A percentile compares a stretch with the other conserved stretches of the same genome.
Evolutionary conservation across 2,888 invertebrate species (phyloP).

Genomic region (Temnothorax unifasciatus): DNA sequence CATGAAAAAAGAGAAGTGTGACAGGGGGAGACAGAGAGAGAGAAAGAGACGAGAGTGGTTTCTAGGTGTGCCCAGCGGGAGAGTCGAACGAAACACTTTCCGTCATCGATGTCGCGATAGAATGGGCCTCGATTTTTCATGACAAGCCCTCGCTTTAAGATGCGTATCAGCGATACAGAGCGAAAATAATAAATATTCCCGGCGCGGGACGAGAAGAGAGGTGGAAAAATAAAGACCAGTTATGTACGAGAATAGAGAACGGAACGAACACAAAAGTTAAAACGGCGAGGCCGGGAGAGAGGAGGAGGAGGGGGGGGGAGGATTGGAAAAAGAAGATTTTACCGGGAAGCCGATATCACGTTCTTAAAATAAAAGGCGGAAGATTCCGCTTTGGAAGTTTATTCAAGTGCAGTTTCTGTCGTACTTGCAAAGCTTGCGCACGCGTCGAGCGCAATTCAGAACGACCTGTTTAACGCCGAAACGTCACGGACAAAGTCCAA

Average conservation of each 20-base stretch:
- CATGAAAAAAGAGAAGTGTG: constrained; percentile 39
- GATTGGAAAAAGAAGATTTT: constrained; percentile 55
- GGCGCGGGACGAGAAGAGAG: constrained; percentile 14
- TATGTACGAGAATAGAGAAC: neutral
- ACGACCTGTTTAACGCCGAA: constrained; percentile 50
- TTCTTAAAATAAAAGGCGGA: constrained; percentile 48
- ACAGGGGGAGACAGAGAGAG: constrained; percentile 10
- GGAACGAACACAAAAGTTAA: neutral
- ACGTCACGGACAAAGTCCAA: constrained; percentile 73
- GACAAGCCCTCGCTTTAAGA: constrained; percentile 59
- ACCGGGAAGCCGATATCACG: constrained; percentile 48
- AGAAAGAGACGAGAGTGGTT: constrained; percentile 37
- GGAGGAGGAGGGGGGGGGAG: constrained; percentile 27
- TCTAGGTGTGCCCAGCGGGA: constrained; percentile 37
- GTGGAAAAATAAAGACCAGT: constrained; percentile 1
- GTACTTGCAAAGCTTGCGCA: constrained; percentile 21
- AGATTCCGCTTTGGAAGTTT: constrained; percentile 43
- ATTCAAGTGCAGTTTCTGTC: constrained; percentile 59
- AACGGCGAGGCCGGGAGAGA: neutral
- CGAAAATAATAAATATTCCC: constrained; percentile 56
- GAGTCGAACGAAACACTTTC: constrained; percentile 57
- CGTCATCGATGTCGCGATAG: constrained; percentile 52
- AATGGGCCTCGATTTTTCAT: constrained; percentile 66
- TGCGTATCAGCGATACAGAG: constrained; percentile 60
- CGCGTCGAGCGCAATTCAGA: constrained; percentile 27